These are phyloP conservation scores for Euzetes globulus DNA, from an alignment of 2,888 invertebrate genomes.

Conservation along the genomic window DNA sequence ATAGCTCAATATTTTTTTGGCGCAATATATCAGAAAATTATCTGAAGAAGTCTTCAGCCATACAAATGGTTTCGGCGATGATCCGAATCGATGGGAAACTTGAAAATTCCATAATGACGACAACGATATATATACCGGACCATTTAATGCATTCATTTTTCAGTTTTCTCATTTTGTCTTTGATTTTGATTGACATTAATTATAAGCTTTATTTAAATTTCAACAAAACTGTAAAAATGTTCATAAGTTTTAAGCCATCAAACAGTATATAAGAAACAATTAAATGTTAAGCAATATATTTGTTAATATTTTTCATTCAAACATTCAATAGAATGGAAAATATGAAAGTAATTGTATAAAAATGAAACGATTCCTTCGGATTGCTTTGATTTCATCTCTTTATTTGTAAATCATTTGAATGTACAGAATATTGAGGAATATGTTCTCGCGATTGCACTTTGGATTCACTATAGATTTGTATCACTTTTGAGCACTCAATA, in stretches of 20 bases:
- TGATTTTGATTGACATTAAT: neutral
- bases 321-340: neutral
- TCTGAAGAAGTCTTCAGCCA: neutral
- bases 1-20: conserved; percentile 23
- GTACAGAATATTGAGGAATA: conserved; percentile 10
- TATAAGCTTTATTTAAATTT: neutral
- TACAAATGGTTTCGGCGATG: neutral
- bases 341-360: neutral
- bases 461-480: conserved; percentile 1
- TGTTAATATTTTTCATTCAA: neutral
- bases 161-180: neutral
- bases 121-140: conserved; percentile 25
- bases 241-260: neutral
- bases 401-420: neutral
- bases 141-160: neutral
- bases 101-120: neutral
- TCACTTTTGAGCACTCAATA: conserved; percentile 11
- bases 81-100: neutral
- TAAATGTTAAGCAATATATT: neutral
- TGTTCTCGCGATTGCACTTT: conserved; percentile 1
- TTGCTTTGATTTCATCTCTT: neutral
- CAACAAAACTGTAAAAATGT: neutral
- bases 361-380: neutral
- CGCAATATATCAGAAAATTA: neutral
- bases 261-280: neutral